Conservation (phyloP, 2,113 vertebrate genomes). For the Ginglymostoma cirratum region DNA sequence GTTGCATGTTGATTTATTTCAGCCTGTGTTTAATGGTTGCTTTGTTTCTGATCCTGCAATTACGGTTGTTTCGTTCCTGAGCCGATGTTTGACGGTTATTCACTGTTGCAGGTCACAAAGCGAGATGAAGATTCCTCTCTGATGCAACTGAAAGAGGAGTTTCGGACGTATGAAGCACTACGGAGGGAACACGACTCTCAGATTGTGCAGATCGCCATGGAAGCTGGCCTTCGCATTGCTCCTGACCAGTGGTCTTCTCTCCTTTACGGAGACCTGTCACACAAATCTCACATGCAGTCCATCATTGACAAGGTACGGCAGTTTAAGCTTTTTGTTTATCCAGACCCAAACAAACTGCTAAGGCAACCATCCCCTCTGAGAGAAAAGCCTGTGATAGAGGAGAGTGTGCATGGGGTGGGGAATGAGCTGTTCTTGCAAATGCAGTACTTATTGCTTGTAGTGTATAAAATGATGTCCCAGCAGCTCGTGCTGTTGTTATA, state of each 20-base stretch:
- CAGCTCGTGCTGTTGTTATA: background rate
- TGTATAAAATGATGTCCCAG: background rate
- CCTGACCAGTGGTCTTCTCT: slow-evolving; percentile 98
- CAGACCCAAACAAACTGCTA: background rate
- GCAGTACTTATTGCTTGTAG: background rate
- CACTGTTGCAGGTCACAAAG: slow-evolving; percentile 77
- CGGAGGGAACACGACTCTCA: slow-evolving; percentile 94
- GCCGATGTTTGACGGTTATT: slow-evolving; percentile 38
- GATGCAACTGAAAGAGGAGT: slow-evolving; percentile 97
- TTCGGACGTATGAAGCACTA: slow-evolving; percentile 89
- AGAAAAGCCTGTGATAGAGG: background rate
- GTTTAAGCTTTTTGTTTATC: background rate
- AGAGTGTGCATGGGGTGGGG: background rate
- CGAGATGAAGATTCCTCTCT: slow-evolving; percentile 94
- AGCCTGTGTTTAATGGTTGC: background rate
- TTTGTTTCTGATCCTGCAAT: background rate
- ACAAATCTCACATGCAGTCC: slow-evolving; percentile 98
- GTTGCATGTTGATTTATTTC: background rate
- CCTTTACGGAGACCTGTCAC: slow-evolving; percentile 90
- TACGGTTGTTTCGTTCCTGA: slow-evolving; percentile 23
- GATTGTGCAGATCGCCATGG: slow-evolving; percentile 98
- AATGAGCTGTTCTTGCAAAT: background rate
- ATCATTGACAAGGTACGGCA: slow-evolving; percentile 92
- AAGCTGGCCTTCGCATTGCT: slow-evolving; percentile 92
- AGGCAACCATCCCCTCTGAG: background rate